phyloP scores from a whole-genome alignment of 2,888 invertebrate genomes.

The Drosophila paracracens region DNA sequence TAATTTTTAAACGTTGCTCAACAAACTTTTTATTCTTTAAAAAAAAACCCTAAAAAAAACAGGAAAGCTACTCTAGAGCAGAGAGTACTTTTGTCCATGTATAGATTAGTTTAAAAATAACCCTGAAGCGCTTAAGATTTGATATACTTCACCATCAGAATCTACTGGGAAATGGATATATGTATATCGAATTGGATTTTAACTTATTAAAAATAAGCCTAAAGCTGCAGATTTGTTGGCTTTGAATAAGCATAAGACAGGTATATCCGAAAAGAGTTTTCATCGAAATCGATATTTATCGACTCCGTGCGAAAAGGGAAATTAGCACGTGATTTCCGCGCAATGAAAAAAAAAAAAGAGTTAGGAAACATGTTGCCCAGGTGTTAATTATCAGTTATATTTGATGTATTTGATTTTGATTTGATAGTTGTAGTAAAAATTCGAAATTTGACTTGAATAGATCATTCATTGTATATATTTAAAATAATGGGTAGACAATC shows the following conservation, averaged over 20 bases:
- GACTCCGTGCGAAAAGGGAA: not conserved
- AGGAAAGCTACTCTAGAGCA: not conserved
- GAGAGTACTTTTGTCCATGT: not conserved
- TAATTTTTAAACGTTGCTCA: conserved; percentile 69
- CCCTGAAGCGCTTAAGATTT: not conserved
- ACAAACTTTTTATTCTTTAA: not conserved
- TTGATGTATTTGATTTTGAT: not conserved
- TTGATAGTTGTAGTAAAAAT: conserved; percentile 16
- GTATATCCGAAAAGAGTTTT: not conserved
- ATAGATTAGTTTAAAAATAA: not conserved
- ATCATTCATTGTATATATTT: conserved; percentile 17
- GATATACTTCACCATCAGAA: not conserved
- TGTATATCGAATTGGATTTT: not conserved
- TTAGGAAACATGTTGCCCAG: not conserved
- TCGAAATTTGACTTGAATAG: conserved; percentile 35
- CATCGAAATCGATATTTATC: not conserved
- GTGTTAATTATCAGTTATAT: not conserved
- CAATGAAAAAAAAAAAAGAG: not conserved
- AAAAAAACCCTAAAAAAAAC: not conserved
- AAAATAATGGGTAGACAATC: conserved; percentile 31
- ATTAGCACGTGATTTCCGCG: not conserved
- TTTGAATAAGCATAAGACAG: not conserved
- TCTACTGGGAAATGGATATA: not conserved
- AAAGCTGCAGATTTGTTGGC: not conserved
- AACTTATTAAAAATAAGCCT: not conserved